Conservation (phyloP, 2,797 vertebrate species). For the Pantherophis vulpinus region DNA sequence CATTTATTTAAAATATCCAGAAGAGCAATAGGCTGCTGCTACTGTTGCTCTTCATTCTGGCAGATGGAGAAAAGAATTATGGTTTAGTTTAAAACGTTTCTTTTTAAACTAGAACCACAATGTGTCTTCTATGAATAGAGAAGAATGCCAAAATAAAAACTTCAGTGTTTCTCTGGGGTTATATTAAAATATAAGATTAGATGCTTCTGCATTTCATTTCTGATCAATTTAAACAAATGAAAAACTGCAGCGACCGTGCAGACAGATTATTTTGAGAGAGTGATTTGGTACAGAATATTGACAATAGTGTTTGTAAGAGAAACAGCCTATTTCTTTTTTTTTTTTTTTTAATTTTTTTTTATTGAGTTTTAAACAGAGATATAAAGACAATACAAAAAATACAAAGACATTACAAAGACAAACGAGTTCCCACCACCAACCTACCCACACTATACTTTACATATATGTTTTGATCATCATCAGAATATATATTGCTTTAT, state of each 20-base stretch:
- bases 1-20: not conserved
- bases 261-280: slow-evolving; percentile 49
- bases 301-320: slow-evolving; percentile 54
- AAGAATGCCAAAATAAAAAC: not conserved
- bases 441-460: no score
- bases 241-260: slow-evolving; percentile 36
- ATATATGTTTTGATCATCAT: no score
- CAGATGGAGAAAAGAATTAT: not conserved
- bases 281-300: slow-evolving; percentile 34
- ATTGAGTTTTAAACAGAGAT: no score
- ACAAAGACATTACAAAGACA: no score
- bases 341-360: no score
- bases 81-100: not conserved
- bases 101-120: slow-evolving; percentile 22
- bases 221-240: slow-evolving; percentile 13
- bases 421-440: no score
- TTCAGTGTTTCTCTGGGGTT: not conserved
- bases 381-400: no score
- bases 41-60: not conserved
- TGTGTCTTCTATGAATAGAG: slow-evolving; percentile 17
- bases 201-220: slow-evolving; percentile 26
- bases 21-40: not conserved
- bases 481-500: no score
- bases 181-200: slow-evolving; percentile 18
- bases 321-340: slow-evolving; percentile 44